Evolutionary conservation across 2,797 vertebrate genomes (phyloP), one percentile per base, ranked within the genome.

Genomic region (Eupleurogrammus muticus): DNA sequence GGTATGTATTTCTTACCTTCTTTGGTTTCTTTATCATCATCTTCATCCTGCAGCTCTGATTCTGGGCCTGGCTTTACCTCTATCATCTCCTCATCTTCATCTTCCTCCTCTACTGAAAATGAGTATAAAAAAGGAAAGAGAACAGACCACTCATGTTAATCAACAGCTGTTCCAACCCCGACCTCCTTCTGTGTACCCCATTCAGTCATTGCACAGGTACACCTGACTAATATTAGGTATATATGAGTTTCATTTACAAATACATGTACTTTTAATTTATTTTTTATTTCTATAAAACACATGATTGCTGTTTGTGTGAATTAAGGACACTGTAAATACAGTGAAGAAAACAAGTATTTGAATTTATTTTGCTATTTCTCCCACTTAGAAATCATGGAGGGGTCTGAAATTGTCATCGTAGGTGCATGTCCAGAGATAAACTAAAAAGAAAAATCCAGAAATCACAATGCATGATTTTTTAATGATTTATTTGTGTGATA

Each of bases 11-110:
- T 49, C 38, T 19, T 83, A 96, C 96, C 97, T 93, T 97, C 96
- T 89, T 96, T 98, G 42, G 89, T 86, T 76, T 98, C 97, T 80
- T 94, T 94, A 82, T 91, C 95, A 70, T 97, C 95, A 12, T 98
- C 96, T 66, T 97, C 94, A 76, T 95, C 95, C 91, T 93, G 96
- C n/a, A 78, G 90, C 84, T 98, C 96, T 11, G 93, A 92, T 70
- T 97, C 96, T 2, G 93, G 90, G 40, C 94, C 94, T 52, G 87
- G 91, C 93, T 97, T 98, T 3, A 89, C 88, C 75, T 96, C 97
- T 60, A 95, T 92, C 89, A 96, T 93, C 90, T 97, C 96, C 83
- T 98, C 96, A 53, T 98, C 96, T 60, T 98, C 97, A 80, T 98
- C 96, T 90, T 98, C 97, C 81, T 97, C 97, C 94, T 90, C 86